These are phyloP conservation scores for Microtus richardsoni DNA, from an alignment of 2,113 vertebrate species.

Conservation along the genomic window DNA sequence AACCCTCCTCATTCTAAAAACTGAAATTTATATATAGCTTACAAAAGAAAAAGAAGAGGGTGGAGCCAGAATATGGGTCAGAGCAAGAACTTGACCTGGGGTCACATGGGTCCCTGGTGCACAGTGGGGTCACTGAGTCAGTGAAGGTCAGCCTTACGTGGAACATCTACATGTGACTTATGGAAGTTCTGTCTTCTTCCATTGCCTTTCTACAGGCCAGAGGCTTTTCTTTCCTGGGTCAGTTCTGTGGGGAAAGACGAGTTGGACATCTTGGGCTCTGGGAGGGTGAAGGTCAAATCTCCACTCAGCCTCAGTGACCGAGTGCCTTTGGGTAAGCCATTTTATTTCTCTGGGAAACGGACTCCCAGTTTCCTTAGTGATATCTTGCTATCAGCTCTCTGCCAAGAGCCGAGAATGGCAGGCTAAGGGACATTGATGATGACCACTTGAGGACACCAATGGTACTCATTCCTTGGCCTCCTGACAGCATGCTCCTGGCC, in stretches of 20 bases:
- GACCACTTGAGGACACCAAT: accelerated
- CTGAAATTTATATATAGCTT: slow-evolving; percentile 45
- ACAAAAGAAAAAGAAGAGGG: not conserved
- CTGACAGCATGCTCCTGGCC: not conserved
- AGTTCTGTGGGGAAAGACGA: not conserved
- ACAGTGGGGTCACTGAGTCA: accelerated
- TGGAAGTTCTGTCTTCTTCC: too few species aligned
- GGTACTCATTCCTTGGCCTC: accelerated
- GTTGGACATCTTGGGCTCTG: not conserved
- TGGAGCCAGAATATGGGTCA: not conserved
- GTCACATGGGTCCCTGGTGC: accelerated
- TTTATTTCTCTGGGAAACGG: not conserved
- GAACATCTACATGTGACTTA: too few species aligned
- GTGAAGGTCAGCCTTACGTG: accelerated
- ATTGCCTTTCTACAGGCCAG: accelerated
- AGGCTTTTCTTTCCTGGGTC: not conserved
- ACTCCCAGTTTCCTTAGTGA: accelerated
- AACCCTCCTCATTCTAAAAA: slow-evolving; percentile 59
- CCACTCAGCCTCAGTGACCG: accelerated
- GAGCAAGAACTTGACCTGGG: not conserved
- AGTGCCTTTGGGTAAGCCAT: not conserved
- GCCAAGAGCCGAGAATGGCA: not conserved
- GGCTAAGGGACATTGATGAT: not conserved
- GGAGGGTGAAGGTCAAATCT: not conserved
- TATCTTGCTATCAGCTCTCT: accelerated